phyloP scores from a whole-genome alignment of 2,113 vertebrate species.

The Ophthalmolycus amberensis region DNA sequence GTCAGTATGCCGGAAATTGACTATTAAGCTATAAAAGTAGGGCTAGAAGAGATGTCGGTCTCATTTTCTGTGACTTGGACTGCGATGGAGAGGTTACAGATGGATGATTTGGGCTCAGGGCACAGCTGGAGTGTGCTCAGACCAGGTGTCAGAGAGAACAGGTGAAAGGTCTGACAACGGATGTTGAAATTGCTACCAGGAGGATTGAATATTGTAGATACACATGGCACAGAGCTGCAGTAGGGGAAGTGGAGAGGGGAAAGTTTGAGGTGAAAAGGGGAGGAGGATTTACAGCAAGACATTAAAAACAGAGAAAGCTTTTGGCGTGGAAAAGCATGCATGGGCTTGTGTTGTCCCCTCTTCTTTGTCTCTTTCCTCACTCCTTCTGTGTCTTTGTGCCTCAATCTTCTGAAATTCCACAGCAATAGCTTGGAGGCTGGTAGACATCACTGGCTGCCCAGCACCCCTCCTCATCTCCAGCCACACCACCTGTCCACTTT shows the following conservation, averaged over 20 bases:
- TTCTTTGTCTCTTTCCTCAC: constrained; percentile 35
- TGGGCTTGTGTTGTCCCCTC: constrained; percentile 48
- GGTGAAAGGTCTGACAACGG: constrained; percentile 13
- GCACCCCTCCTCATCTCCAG: constrained; percentile 33
- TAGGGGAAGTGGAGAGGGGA: constrained; percentile 15
- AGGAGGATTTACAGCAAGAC: constrained; percentile 39
- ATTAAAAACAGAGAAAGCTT: constrained; percentile 22
- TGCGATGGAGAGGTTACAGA: constrained; percentile 19
- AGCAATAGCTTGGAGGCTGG: constrained; percentile 56
- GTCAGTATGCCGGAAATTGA: constrained; percentile 68
- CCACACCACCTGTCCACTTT: constrained; percentile 73
- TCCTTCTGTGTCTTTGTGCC: constrained; percentile 30
- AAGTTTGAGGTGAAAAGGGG: constrained; percentile 9
- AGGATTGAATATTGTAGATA: not conserved
- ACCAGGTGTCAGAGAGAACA: not conserved
- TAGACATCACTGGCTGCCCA: constrained; percentile 27
- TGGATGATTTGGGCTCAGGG: constrained; percentile 23
- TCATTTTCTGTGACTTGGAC: constrained; percentile 34
- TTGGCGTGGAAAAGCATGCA: constrained; percentile 37
- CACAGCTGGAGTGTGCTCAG: constrained; percentile 29
- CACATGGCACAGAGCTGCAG: not conserved
- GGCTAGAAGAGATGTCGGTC: not conserved
- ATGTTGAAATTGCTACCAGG: not conserved
- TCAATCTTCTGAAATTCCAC: constrained; percentile 65
- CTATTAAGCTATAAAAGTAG: constrained; percentile 48